Conservation (phyloP, 2,888 invertebrate genomes). For the Hedychridium roseum region DNA sequence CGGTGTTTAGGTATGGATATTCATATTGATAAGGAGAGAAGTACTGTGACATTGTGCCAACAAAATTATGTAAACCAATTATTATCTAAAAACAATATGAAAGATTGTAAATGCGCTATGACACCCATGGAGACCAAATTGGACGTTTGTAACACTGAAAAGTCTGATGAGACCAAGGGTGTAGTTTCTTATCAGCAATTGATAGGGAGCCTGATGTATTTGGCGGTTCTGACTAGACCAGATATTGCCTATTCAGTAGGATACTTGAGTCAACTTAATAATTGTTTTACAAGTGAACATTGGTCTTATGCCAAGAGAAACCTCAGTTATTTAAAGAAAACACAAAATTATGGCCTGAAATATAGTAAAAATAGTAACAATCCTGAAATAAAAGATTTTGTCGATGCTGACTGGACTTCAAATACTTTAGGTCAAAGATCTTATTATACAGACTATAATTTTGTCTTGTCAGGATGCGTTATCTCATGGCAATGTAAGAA, state of each 20-base stretch:
- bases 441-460: background rate
- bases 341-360: background rate
- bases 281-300: background rate
- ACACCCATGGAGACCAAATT: slow-evolving; percentile 1
- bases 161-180: too few species aligned
- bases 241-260: background rate
- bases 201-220: background rate
- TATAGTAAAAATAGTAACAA: background rate
- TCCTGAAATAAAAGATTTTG: background rate
- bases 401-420: background rate
- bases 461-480: background rate
- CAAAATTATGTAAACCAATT: background rate
- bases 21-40: slow-evolving; percentile 3
- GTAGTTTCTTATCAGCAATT: background rate
- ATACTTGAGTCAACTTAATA: background rate
- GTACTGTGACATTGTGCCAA: background rate
- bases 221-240: background rate
- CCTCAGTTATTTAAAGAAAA: background rate
- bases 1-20: slow-evolving; percentile 24
- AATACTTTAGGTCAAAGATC: background rate
- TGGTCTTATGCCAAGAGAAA: background rate
- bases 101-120: background rate
- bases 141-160: background rate
- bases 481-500: background rate
- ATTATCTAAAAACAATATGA: background rate